These are phyloP conservation scores for Eupithecia abbreviata DNA, from an alignment of 2,888 invertebrate species.

Conservation along the genomic window DNA sequence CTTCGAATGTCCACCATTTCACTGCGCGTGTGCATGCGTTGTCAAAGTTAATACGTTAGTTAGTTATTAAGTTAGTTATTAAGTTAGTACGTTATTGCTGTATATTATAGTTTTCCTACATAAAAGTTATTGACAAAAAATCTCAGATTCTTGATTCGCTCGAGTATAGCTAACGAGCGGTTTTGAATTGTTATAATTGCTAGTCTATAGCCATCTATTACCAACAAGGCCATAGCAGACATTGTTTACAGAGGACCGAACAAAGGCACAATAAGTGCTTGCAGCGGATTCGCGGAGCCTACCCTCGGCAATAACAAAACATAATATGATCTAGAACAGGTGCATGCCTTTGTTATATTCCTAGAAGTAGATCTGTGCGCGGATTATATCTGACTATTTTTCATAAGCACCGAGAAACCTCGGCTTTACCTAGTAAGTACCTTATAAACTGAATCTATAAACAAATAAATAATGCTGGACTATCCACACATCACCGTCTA, in stretches of 20 bases:
- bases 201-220: conserved; percentile 12
- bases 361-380: neutral
- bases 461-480: no score
- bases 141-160: neutral
- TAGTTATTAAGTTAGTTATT: no score
- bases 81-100: neutral
- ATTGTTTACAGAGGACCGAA: conserved; percentile 58
- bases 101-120: neutral
- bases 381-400: neutral
- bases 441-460: no score
- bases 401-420: neutral
- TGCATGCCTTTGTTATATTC: conserved; percentile 40
- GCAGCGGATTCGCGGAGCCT: conserved; percentile 60
- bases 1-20: neutral
- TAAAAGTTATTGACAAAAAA: neutral
- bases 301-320: conserved; percentile 66
- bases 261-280: conserved; percentile 66
- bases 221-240: conserved; percentile 46
- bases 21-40: neutral
- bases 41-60: neutral
- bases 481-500: no score
- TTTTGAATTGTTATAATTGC: conserved; percentile 22
- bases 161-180: neutral
- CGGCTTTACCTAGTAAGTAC: no score
- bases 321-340: conserved; percentile 58